These are phyloP conservation scores for Cheiracanthium punctorium DNA, from an alignment of 2,888 invertebrate genomes.

Conservation along the genomic window DNA sequence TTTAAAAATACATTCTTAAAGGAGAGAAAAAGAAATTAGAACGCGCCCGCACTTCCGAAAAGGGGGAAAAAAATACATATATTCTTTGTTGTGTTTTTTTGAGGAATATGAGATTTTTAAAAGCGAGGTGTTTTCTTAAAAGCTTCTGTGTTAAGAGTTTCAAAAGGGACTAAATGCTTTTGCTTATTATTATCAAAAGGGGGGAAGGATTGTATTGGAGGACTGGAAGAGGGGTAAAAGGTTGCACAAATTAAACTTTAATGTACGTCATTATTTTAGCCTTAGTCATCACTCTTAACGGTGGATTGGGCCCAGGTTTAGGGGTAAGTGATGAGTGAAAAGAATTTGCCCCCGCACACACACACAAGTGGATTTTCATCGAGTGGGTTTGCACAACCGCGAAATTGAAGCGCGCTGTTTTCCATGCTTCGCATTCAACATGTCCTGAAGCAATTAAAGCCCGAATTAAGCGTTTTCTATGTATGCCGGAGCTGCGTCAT, in stretches of 20 bases:
- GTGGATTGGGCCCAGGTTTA: constrained; percentile 40
- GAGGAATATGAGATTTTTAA: not conserved
- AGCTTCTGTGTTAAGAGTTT: constrained; percentile 6
- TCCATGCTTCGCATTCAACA: constrained; percentile 18
- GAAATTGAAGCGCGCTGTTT: constrained; percentile 37
- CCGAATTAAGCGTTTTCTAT: constrained; percentile 32
- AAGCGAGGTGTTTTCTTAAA: constrained; percentile 24
- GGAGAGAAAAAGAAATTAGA: constrained; percentile 65
- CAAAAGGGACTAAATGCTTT: constrained; percentile 39
- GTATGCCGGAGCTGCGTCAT: not conserved
- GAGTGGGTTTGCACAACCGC: constrained; percentile 24
- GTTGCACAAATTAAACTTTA: constrained; percentile 65
- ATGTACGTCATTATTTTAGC: constrained; percentile 66
- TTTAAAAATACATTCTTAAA: constrained; percentile 69
- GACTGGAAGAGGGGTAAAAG: not conserved
- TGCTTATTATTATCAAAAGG: constrained; percentile 47
- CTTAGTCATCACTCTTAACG: constrained; percentile 68
- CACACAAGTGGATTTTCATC: constrained; percentile 27
- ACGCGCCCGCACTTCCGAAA: constrained; percentile 17
- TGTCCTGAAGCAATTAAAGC: constrained; percentile 47
- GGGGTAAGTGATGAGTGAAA: constrained; percentile 34
- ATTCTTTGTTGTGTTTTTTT: constrained; percentile 32
- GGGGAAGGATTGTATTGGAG: constrained; percentile 2
- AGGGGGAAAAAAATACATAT: constrained; percentile 22
- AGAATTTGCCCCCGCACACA: constrained; percentile 51